Base-by-base conservation (phyloP, 2,888 invertebrate species). In the Macrophya annulata region DNA sequence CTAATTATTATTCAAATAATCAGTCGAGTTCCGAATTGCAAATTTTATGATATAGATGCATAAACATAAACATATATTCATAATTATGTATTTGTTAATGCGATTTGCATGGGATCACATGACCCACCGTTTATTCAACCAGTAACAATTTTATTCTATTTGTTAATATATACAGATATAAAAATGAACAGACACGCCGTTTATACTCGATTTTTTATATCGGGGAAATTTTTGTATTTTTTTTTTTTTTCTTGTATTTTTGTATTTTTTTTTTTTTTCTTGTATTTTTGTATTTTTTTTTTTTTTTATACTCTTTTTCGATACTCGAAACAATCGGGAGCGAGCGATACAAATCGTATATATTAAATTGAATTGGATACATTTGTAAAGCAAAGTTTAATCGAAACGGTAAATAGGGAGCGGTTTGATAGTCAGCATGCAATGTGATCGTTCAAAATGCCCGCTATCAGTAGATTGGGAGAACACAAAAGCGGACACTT, bases 1-100 rank as follows among this genome's bases (percentile, higher is more conserved):
- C 81, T 81, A 51, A 81, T 81, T 62, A 62, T 31, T 43, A 62
- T 81, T 81, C 62, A 40, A 81, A 62, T 21, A 15, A 81, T 25
- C 62, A 4, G 15, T 43, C 43, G 25, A 62, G 12, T 25, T 21
- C 8, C 17, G 81, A 81, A 81, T 59, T 51, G 15, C 62, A 51
- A 40, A 59, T 62, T 43, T 62, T 62, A 40, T 62, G 10, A 59
- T 21, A 81, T 40, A 40, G 40, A n/a, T 62, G 37, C 21, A 40
- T 55, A 51, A 62, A 31, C 37, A 37, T 74, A n/a, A n/a, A n/a
- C n/a, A 10, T 15, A 59, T 25, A 81, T 62, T 81, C 17, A 43
- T 43, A 37, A 81, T 51, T 21, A 31, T 21, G 12, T 31, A 55
- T 77, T 81, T 40, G 21, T 43, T 43, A 51, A 62, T 43, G 40